These are phyloP conservation scores for Saimiri boliviensis DNA, from an alignment of 2,113 vertebrate species.

Conservation along the genomic window DNA sequence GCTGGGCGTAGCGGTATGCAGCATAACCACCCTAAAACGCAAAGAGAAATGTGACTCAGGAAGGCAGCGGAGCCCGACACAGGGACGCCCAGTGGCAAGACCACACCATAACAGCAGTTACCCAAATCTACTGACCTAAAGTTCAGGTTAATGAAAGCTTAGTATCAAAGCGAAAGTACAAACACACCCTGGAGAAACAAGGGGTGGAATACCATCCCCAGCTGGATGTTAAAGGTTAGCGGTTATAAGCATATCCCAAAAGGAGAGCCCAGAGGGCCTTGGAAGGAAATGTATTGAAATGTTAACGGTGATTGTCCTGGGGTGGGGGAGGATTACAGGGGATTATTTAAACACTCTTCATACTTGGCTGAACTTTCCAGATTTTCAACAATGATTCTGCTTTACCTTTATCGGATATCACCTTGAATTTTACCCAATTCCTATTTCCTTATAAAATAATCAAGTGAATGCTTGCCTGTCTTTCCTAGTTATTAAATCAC, in stretches of 20 bases:
- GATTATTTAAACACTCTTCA: conserved; percentile 1
- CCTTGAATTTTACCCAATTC: neutral
- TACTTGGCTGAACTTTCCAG: conserved; percentile 75
- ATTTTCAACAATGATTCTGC: conserved; percentile 32
- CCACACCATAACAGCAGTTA: neutral
- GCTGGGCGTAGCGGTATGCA: conserved; percentile 97
- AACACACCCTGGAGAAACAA: neutral
- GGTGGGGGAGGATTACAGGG: neutral
- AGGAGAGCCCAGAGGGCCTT: neutral
- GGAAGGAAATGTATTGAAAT: neutral
- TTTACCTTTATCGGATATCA: neutral
- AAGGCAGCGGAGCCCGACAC: neutral
- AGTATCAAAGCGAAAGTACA: neutral
- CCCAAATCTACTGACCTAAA: conserved; percentile 40
- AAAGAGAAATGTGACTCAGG: conserved; percentile 78
- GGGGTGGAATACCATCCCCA: neutral
- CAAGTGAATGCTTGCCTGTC: neutral
- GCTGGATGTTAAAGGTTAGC: conserved; percentile 56
- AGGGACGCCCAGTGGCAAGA: neutral
- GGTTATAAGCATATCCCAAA: neutral
- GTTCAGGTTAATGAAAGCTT: conserved; percentile 63
- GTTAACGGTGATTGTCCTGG: conserved; percentile 36
- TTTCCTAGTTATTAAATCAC: neutral
- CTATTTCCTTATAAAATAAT: conserved; percentile 14
- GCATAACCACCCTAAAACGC: conserved; percentile 95